Evolutionary conservation across 2,888 invertebrate genomes (phyloP).

Genomic region (Eristalinus aeneus): DNA sequence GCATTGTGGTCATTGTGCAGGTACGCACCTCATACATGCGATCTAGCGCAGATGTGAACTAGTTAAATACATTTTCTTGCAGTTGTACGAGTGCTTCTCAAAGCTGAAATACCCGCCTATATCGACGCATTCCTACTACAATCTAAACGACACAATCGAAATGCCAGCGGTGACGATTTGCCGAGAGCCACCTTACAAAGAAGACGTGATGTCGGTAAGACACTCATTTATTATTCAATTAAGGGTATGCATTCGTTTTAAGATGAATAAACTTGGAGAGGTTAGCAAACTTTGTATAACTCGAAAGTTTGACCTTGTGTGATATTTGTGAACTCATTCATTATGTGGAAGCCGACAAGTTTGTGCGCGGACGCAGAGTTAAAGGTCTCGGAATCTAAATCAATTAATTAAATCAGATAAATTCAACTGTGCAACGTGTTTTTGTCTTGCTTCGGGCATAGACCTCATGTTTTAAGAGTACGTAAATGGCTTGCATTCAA

Average conservation of each 20-base stretch:
- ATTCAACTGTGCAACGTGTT: too few relatives aligned
- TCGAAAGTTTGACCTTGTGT: too few relatives aligned
- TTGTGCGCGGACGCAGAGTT: too few relatives aligned
- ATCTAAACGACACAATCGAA: constrained; percentile 84
- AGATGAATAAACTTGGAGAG: background rate
- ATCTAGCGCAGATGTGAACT: background rate
- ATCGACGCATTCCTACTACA: constrained; percentile 86
- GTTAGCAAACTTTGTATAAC: too few relatives aligned
- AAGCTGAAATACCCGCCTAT: constrained; percentile 85
- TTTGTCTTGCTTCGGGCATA: too few relatives aligned
- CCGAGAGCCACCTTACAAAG: constrained; percentile 85
- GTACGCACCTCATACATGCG: constrained; percentile 76
- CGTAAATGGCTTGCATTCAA: too few relatives aligned
- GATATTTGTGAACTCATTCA: too few relatives aligned
- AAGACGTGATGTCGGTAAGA: constrained; percentile 82
- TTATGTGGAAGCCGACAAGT: too few relatives aligned
- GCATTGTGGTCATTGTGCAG: constrained; percentile 83
- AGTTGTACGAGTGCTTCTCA: constrained; percentile 83
- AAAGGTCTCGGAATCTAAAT: too few relatives aligned
- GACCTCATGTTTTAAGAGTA: too few relatives aligned
- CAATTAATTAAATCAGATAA: too few relatives aligned
- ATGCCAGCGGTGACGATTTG: constrained; percentile 88
- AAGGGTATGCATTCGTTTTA: background rate
- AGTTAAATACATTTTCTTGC: constrained; percentile 63
- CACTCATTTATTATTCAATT: background rate